phyloP scores from a whole-genome alignment of 2,797 vertebrate species.

The Craterocephalus amniculus region DNA sequence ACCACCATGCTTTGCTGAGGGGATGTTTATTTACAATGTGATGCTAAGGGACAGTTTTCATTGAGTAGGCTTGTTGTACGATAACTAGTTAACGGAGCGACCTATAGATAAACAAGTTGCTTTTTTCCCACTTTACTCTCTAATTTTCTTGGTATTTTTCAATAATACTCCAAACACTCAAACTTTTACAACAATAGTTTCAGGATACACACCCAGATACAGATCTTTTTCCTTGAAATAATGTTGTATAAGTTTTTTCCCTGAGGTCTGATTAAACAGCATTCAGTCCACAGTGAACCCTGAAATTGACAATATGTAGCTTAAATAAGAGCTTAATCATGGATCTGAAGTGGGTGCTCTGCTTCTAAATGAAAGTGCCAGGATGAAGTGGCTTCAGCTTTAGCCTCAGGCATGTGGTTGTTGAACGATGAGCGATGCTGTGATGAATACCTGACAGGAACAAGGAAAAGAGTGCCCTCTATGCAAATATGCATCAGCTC shows the following conservation, averaged over 20 bases:
- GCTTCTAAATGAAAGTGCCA: constrained; percentile 7
- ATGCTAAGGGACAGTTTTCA: not conserved
- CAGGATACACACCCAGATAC: not conserved
- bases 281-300: constrained; percentile 1
- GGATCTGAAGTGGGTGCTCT: constrained; percentile 23
- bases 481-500: constrained; percentile 39
- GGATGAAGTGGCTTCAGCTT: constrained; percentile 32
- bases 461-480: constrained; percentile 27
- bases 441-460: constrained; percentile 23
- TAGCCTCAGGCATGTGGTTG: constrained; percentile 16
- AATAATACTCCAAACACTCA: not conserved
- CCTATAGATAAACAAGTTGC: not conserved
- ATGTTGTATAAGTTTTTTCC: constrained; percentile 3
- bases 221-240: constrained; percentile 1
- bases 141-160: not conserved
- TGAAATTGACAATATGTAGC: constrained; percentile 19
- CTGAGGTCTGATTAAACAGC: constrained; percentile 14
- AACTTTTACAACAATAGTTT: not conserved
- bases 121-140: not conserved
- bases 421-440: not conserved
- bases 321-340: constrained; percentile 30
- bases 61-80: not conserved
- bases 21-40: not conserved
- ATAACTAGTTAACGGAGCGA: not conserved
- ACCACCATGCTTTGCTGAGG: not conserved